phyloP scores from a whole-genome alignment of 1,140 invertebrate species.

The Nylanderia fulva region DNA sequence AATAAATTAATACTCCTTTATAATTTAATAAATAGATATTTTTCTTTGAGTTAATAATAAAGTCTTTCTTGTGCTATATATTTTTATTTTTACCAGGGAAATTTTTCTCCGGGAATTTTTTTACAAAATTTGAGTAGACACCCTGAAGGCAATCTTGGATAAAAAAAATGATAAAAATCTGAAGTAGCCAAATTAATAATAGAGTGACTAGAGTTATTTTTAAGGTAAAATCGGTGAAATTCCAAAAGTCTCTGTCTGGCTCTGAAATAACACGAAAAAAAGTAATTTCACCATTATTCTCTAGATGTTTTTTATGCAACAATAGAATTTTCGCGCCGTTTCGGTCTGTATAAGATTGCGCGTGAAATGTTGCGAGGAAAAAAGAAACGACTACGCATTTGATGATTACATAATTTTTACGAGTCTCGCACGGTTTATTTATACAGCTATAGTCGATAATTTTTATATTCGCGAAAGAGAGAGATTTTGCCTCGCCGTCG shows the following conservation, averaged over 20 bases:
- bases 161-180: no score
- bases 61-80: no score
- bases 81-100: no score
- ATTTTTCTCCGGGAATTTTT: no score
- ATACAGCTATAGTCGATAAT: neutral
- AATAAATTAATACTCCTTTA: no score
- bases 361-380: slow-evolving; percentile 25
- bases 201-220: neutral
- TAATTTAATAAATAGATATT: no score
- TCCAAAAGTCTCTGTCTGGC: neutral
- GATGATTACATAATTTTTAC: slow-evolving; percentile 8
- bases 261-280: slow-evolving; percentile 19
- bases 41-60: no score
- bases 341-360: slow-evolving; percentile 33
- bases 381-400: neutral
- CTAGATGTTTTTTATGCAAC: neutral
- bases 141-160: no score
- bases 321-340: slow-evolving; percentile 22
- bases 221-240: slow-evolving; percentile 2
- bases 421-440: neutral
- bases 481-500: neutral
- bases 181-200: neutral
- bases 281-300: neutral
- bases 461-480: neutral
- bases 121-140: no score